Base-by-base conservation (phyloP, 2,888 invertebrate genomes). In the Mactromeris polynyma region DNA sequence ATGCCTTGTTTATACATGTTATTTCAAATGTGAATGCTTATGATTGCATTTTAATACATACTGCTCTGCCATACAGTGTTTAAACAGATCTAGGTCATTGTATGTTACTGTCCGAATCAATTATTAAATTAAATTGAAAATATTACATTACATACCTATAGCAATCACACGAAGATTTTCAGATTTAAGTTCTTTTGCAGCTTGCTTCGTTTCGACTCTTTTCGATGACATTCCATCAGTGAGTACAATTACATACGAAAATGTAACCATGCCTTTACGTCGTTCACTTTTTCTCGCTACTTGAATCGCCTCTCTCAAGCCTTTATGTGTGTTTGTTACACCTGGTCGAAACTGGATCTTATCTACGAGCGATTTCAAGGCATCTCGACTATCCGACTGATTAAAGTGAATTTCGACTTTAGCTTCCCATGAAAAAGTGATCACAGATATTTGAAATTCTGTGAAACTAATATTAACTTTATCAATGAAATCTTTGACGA, bases 361-460 rank as follows among this genome's bases (percentile, higher is more conserved):
- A 21, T 31, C 19, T 21, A 86, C 77, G n/a, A 73, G 42, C 4
- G 36, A 31, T 38, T 33, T 40, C 26, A 84, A 33, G 4, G 19
- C 36, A 14, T 46, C 78, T 54, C 21, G 40, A 36, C 42, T 84
- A 6, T n/a, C 38, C 21, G 46, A 78, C n/a, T 78, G 77, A n/a
- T 51, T 78, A 36, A 84, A 84, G 0, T 77, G 2, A 31, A 84
- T 51, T 26, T 84, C 84, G 6, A 77, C 21, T n/a, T 33, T 36
- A 26, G 84, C 84, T 31, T 73, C 46, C 33, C 51, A 46, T 26
- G 46, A 51, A 77, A 84, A 86, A 1, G 86, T 86, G 3, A 86
- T 40, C 0, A 86, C 73, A 1, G 81, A 69, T 33, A 86, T 42
- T 46, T 86, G 86, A 31, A 86, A 86, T 78, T 85, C 54, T 38